Evolutionary conservation across 2,113 vertebrate genomes (phyloP).

Genomic region (Pygoscelis antarcticus): DNA sequence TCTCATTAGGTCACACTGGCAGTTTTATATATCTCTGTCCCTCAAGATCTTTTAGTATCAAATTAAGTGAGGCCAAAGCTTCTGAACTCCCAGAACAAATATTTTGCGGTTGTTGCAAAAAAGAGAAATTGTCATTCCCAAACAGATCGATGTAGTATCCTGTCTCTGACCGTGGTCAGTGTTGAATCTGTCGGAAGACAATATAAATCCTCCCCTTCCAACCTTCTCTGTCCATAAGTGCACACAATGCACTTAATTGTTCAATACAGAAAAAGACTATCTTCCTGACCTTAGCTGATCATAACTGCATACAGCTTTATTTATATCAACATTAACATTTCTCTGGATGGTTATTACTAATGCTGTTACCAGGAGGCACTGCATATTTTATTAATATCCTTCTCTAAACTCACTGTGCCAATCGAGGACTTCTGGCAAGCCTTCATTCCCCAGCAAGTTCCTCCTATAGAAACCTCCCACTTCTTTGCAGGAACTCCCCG

Average conservation of each 20-base stretch:
- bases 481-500: neutral
- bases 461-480: neutral
- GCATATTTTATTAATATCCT: neutral
- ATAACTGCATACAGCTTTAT: neutral
- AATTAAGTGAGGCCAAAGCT: neutral
- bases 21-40: neutral
- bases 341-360: neutral
- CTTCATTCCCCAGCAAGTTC: neutral
- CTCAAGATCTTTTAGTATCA: neutral
- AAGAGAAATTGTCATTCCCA: neutral
- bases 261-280: neutral
- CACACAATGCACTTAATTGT: neutral
- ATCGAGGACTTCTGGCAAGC: neutral
- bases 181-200: neutral
- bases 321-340: slow-evolving; percentile 4
- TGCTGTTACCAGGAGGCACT: neutral
- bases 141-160: neutral
- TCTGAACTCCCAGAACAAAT: neutral
- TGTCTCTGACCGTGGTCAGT: neutral
- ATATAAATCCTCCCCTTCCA: neutral
- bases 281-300: neutral
- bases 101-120: slow-evolving; percentile 6
- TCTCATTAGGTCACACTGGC: neutral
- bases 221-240: neutral
- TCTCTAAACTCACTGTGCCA: neutral